Base-by-base conservation (phyloP, 2,888 invertebrate genomes). In the Leistus spinibarbis region DNA sequence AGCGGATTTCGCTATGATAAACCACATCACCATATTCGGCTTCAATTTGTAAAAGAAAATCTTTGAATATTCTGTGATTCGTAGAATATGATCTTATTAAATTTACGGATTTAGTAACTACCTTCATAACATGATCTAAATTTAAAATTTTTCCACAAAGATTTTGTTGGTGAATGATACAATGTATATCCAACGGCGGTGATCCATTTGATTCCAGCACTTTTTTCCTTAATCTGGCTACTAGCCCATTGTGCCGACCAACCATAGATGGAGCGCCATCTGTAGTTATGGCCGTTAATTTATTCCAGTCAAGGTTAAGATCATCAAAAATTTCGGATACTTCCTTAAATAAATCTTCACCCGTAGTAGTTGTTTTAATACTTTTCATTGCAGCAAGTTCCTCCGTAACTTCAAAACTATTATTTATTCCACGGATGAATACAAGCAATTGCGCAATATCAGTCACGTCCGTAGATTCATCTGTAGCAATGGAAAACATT, bases 401-500 rank as follows among this genome's bases (percentile, higher is more conserved):
- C 23, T 69, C 57, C 56, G 69, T 69, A 20, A 69, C 62, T 69
- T 69, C 57, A 69, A 69, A 69, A 60, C 57, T 60, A 20, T 69
- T 60, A 69, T 69, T 69, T 69, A 69, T 60, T 27, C 71, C 71
- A 65, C 71, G 65, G 54, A 71, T 65, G 65, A 65, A 71, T 53
- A 71, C 65, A n/a, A 71, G 53, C 63, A 71, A 27, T 54, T 71
- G 71, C 24, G 71, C 71, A 68, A 60, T 68, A 68, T 68, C 69
- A 68, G 69, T 68, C 54, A 68, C 69, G 69, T 68, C 69, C 56
- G 53, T 68, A 68, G 69, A 68, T 68, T 68, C 69, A 68, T 54
- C 69, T 68, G 69, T 68, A 60, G 69, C 69, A 68, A 68, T 68
- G 69, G 69, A 68, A 68, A 69, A 69, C 69, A 69, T 69, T 69